Evolutionary conservation across 1,140 invertebrate species (phyloP).

Genomic region (Sesamia nonagrioides): DNA sequence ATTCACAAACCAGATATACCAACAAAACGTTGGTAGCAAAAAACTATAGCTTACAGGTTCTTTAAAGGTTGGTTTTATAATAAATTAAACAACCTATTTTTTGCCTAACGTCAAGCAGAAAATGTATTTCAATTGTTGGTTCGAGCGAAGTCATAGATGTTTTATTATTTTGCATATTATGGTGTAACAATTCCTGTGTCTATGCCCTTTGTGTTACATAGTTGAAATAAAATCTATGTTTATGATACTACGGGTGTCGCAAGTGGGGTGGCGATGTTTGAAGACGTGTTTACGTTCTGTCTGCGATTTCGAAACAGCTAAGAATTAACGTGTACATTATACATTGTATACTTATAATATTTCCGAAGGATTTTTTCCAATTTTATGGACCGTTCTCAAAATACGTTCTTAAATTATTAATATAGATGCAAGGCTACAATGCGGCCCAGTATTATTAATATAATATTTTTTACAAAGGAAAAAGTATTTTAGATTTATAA

Average conservation of each 20-base stretch:
- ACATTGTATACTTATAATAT: too few species aligned
- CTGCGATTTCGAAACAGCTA: slow-evolving; percentile 60
- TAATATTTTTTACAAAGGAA: background rate
- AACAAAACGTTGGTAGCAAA: background rate
- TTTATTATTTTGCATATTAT: background rate
- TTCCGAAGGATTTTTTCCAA: slow-evolving; percentile 51
- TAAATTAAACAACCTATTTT: background rate
- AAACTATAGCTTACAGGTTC: background rate
- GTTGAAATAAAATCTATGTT: slow-evolving; percentile 42
- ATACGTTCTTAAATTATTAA: slow-evolving; percentile 48
- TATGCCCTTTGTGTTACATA: slow-evolving; percentile 27
- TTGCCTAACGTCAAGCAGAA: background rate
- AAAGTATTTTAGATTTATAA: background rate
- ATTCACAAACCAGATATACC: background rate
- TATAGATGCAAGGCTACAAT: background rate
- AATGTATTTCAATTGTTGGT: too few species aligned
- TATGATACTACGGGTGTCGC: slow-evolving; percentile 52
- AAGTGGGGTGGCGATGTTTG: slow-evolving; percentile 46
- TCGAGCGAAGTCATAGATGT: too few species aligned
- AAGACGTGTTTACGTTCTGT: slow-evolving; percentile 54
- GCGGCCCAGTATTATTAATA: background rate
- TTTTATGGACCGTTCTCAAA: slow-evolving; percentile 31
- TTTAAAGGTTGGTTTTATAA: background rate
- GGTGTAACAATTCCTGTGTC: slow-evolving; percentile 25
- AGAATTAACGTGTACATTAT: slow-evolving; percentile 50